phyloP scores from a whole-genome alignment of 2,888 invertebrate genomes.

The Drosophila kuntzei region DNA sequence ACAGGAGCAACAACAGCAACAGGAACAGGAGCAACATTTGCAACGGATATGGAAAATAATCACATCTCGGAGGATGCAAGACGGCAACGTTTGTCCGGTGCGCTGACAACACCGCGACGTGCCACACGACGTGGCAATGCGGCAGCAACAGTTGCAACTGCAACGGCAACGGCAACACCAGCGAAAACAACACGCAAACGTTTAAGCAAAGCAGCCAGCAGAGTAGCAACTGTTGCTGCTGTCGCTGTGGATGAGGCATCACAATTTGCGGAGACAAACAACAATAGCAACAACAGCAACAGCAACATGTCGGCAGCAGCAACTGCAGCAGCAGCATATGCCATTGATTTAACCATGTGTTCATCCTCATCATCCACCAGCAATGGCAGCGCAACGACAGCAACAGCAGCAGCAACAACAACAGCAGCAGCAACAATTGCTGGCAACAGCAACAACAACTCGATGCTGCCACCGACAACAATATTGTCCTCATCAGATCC shows the following conservation, averaged over 20 bases:
- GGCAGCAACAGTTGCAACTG: constrained; percentile 20
- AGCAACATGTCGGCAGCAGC: constrained; percentile 46
- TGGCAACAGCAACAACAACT: constrained; percentile 38
- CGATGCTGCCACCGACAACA: constrained; percentile 82
- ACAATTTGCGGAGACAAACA: constrained; percentile 29
- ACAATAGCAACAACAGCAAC: constrained; percentile 44
- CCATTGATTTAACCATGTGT: constrained; percentile 82
- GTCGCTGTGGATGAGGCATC: constrained; percentile 3
- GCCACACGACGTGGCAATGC: constrained; percentile 80
- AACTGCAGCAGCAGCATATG: constrained; percentile 35
- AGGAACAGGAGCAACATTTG: too few species aligned
- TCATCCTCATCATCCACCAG: constrained; percentile 80
- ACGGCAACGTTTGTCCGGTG: constrained; percentile 4
- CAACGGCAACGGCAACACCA: constrained; percentile 12
- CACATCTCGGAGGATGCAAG: constrained; percentile 24
- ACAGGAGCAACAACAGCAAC: background rate
- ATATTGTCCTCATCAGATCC: constrained; percentile 83
- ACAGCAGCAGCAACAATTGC: constrained; percentile 21
- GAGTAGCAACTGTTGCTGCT: constrained; percentile 6
- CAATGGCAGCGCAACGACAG: constrained; percentile 60
- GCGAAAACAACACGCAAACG: constrained; percentile 47
- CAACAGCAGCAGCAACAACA: constrained; percentile 19
- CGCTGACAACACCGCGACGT: constrained; percentile 56
- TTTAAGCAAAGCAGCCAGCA: constrained; percentile 44
- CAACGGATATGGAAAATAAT: constrained; percentile 15